Evolutionary conservation across 2,113 vertebrate genomes (phyloP), one percentile per base, ranked within the genome.

Genomic region (Heliornis fulica): DNA sequence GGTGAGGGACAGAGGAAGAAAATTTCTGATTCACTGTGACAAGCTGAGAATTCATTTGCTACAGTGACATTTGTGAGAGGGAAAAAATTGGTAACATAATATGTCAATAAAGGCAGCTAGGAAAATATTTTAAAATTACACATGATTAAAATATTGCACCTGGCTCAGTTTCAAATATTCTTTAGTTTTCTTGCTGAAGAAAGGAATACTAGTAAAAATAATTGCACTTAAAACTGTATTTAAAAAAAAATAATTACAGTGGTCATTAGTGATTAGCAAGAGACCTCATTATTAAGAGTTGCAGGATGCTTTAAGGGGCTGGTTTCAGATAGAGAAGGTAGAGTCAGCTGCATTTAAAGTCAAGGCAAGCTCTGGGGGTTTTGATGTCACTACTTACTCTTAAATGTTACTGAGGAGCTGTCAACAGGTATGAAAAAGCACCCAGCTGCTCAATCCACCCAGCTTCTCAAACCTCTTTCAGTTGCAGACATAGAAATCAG

Each of bases 11-110:
- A 71, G n/a, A 56, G 45, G 75, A 54, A 95, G 59, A 48, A 85
- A 70, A 61, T 77, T 95, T 80, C 60, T 81, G 66, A 91, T 92
- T 91, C 84, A 80, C 45, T 53, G 13, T 89, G 89, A 89, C 82
- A 96, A 87, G 41, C 18, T 91, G 85, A 83, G 54, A 87, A 72
- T 81, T 96, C 15, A 60, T 79, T 97, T 96, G 70, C 41, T 89
- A 34, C n/a, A 34, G 45, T 84, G 79, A 92, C 72, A 89, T 76
- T 89, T 85, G 34, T 50, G 16, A 72, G 43, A 77, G 56, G 32
- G 9, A 65, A 83, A 57, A 74, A 43, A 36, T 4, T 75, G 79
- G 28, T 71, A 50, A 45, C 2, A 40, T n/a, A 89, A 68, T 12
- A 59, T 51, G 61, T 43, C 69, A 82, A 77, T 94, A 86, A 80